Percentiles rank a stretch among this genome's conserved stretches.
Conservation (phyloP, 2,113 vertebrate genomes). For the Crocuta crocuta region DNA sequence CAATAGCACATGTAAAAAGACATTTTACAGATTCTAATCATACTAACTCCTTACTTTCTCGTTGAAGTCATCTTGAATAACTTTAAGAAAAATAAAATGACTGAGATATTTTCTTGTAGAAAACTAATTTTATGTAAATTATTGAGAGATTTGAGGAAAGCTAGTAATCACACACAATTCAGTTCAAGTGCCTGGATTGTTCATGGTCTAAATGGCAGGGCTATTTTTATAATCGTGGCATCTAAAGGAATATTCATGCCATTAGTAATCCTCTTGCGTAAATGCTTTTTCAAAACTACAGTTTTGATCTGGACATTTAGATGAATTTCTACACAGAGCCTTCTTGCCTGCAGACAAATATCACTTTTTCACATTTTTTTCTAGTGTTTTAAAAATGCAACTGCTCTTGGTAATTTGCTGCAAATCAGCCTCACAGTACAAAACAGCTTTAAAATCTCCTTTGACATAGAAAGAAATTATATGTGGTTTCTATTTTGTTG, state of each 20-base stretch:
- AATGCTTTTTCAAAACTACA: slow-evolving; percentile 52
- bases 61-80: background rate
- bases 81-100: slow-evolving; percentile 34
- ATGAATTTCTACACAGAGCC: slow-evolving; percentile 12
- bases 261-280: background rate
- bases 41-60: background rate
- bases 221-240: slow-evolving; percentile 35
- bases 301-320: slow-evolving; percentile 22
- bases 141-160: background rate
- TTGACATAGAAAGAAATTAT: background rate
- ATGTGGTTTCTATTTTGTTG: background rate
- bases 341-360: background rate
- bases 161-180: slow-evolving; percentile 23
- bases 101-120: background rate
- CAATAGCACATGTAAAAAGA: background rate
- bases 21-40: background rate
- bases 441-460: background rate
- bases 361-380: slow-evolving; percentile 15
- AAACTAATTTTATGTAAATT: slow-evolving; percentile 22
- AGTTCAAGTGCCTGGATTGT: background rate
- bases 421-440: background rate
- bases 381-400: background rate
- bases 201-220: background rate
- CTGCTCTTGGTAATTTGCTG: background rate
- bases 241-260: background rate